A percentile compares a stretch with the other conserved stretches of the same genome.
Conservation (phyloP, 2,113 vertebrate species). For the Phalacrocorax carbo region DNA sequence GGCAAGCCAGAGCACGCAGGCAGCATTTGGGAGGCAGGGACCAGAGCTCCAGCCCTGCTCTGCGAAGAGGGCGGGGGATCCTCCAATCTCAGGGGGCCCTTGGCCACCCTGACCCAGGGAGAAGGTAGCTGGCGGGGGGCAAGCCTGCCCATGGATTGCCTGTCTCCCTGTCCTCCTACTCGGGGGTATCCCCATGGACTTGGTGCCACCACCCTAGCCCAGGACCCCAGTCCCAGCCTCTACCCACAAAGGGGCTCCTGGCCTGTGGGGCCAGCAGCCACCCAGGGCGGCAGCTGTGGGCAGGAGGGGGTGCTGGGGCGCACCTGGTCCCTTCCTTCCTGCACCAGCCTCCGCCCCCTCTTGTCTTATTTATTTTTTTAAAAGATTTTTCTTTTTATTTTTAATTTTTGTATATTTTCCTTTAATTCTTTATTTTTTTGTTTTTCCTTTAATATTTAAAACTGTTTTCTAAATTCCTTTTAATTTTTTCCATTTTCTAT, state of each 20-base stretch:
- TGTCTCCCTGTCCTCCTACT: accelerated
- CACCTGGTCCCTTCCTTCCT: neutral
- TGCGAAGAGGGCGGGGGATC: too few relatives aligned
- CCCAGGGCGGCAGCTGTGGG: neutral
- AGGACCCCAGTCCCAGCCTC: neutral
- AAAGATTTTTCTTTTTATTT: neutral
- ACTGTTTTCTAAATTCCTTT: neutral
- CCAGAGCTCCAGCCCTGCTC: neutral
- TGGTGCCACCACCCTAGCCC: neutral
- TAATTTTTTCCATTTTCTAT: neutral
- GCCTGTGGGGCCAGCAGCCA: neutral
- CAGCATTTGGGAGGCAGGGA: neutral
- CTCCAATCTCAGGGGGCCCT: neutral
- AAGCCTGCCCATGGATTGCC: neutral
- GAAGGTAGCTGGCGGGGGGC: neutral
- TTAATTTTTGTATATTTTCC: neutral
- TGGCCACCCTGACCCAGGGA: neutral
- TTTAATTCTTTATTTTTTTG: neutral
- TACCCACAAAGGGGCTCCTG: slow-evolving; percentile 16
- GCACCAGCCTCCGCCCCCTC: neutral
- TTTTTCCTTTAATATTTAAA: neutral
- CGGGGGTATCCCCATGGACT: neutral
- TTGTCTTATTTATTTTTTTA: neutral
- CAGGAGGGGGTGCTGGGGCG: neutral
- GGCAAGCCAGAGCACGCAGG: neutral